Base-by-base conservation (phyloP, 2,888 invertebrate genomes). In the Conops quadrifasciatus region DNA sequence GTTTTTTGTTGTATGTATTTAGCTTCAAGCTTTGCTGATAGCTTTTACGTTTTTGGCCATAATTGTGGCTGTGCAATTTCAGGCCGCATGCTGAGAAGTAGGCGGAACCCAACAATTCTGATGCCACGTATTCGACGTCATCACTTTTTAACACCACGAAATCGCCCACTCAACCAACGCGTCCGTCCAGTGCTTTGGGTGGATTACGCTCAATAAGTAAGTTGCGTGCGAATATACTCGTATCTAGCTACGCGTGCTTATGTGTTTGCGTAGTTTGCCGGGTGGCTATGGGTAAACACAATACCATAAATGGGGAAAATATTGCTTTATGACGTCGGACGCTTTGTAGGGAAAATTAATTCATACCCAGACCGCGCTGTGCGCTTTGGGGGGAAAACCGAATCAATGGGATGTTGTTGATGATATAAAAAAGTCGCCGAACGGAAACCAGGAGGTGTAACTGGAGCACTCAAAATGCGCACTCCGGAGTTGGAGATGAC, bases 21-120 rank as follows among this genome's bases (percentile, higher is more conserved):
- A 36, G 36, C 9, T 4, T 36, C 5, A 36, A 36, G 36, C n/a
- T n/a, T n/a, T n/a, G 36, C 9, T 36, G 36, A 36, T 9, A 7
- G 36, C 36, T 36, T 9, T 36, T 49, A 49, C 24, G 26, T 2
- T 58, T 58, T 24, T 75, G 67, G 73, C 72, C 73, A 74, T 73
- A 73, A 76, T 77, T 77, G 36, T 77, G 72, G 73, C 76, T 72
- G 72, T 77, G 72, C 77, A 74, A 77, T 76, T 76, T 75, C 64
- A 73, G 72, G 74, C 76, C 75, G 72, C 76, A 75, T 75, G 74
- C 76, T 74, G 77, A 71, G 73, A 75, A 76, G 75, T 76, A 75
- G 77, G 77, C 76, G 74, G 75, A 72, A 67, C 77, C 74, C 67
- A 68, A 70, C 70, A 72, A 70, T 66, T 65, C 67, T 30, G 65